These are phyloP conservation scores for Pseudanteris insignis DNA, from an alignment of 2,888 invertebrate species.

Conservation along the genomic window DNA sequence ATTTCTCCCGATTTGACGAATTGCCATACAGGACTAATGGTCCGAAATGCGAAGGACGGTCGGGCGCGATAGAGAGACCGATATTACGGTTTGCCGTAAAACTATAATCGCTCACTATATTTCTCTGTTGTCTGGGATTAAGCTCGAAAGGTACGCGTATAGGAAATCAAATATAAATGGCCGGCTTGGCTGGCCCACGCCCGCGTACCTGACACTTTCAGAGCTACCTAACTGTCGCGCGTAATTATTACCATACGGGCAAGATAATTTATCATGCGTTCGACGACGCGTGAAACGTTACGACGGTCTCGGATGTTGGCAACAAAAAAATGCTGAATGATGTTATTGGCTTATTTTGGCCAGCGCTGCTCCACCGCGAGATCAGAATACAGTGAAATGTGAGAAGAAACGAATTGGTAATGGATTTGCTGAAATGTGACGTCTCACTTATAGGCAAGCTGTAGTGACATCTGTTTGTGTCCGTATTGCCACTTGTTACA, in stretches of 20 bases:
- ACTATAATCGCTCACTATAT: constrained; percentile 55
- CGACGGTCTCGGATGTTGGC: constrained; percentile 15
- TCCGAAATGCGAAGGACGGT: constrained; percentile 55
- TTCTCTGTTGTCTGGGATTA: constrained; percentile 41
- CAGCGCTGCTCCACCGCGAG: no score
- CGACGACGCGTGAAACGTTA: constrained; percentile 34
- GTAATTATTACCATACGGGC: constrained; percentile 35
- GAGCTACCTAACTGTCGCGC: constrained; percentile 22
- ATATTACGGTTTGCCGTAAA: constrained; percentile 56
- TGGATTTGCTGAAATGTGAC: no score
- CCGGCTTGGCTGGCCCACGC: constrained; percentile 12
- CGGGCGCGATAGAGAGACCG: constrained; percentile 29
- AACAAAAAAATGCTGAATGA: constrained; percentile 25
- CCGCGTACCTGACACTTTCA: constrained; percentile 37
- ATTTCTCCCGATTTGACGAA: constrained; percentile 67
- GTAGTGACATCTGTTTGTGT: no score
- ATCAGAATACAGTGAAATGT: no score
- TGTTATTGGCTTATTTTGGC: constrained; percentile 34
- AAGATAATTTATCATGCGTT: constrained; percentile 31
- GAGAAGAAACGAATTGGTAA: no score
- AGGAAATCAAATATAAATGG: constrained; percentile 37
- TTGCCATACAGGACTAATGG: constrained; percentile 64
- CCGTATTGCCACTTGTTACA: no score
- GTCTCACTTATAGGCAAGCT: no score
- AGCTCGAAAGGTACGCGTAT: constrained; percentile 17